Base-by-base conservation (phyloP, 2,888 invertebrate genomes). In the Chymomyza caudatula region DNA sequence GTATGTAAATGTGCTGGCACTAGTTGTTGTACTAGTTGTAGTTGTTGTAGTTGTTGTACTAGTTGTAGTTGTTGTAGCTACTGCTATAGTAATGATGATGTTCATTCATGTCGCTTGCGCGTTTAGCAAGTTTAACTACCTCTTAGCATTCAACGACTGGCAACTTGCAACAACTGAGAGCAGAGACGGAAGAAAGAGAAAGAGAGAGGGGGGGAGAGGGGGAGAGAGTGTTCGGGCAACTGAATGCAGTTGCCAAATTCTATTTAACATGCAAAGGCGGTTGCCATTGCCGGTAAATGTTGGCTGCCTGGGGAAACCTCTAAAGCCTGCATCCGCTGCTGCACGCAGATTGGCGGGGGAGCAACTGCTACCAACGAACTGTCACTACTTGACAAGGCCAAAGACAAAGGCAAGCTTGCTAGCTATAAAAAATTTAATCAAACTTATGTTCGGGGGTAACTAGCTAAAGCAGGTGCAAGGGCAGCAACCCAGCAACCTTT, bases 181-280 rank as follows among this genome's bases (percentile, higher is more conserved):
- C n/a, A n/a, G n/a, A n/a, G n/a, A n/a, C n/a, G n/a, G n/a, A n/a
- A 47, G 47, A 47, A 6, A 43, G 15, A 3, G 6, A 43, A 43
- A 17, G 47, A 5, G 47, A 6, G 17, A 19, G 1, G 44, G 13
- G 15, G 13, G 44, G 13, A 25, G 25, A 3, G 43, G 4, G 44
- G 13, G 1, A 44, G 44, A 6, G 19, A 1, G 17, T 4, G 20
- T n/a, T 17, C 17, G 57, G 66, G 62, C 43, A 20, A 51, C 20
- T 51, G 8, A 20, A 20, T 51, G 51, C 58, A 64, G 52, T 53
- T 51, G 63, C 58, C 43, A 47, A 66, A 57, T 37, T 76, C 69
- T 81, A 75, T 73, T 78, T 78, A 65, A 54, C 76, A 78, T 78
- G 82, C 81, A 81, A 76, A 69, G 58, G 29, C 62, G 55, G 75